phyloP scores from a whole-genome alignment of 1,140 invertebrate genomes.

The Periplaneta americana region DNA sequence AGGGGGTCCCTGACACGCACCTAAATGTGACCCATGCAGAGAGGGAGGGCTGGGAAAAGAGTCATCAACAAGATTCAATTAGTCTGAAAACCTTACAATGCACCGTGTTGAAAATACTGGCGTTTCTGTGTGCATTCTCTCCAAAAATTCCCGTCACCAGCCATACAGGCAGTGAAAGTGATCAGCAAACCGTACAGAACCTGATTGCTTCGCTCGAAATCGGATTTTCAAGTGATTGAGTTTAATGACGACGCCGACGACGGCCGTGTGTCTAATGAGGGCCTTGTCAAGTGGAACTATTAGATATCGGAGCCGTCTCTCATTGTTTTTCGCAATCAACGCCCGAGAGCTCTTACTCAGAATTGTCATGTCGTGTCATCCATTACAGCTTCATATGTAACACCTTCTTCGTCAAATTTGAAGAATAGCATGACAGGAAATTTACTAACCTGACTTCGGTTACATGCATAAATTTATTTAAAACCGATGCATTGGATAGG shows the following conservation, averaged over 20 bases:
- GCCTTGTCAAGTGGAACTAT: not conserved
- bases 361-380: too few species aligned
- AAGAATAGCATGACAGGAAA: too few species aligned
- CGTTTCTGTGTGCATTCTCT: not conserved
- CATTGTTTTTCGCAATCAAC: not conserved
- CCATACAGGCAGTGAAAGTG: not conserved
- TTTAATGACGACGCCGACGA: not conserved
- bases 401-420: not conserved
- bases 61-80: too few species aligned
- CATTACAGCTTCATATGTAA: not conserved
- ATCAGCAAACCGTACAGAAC: not conserved
- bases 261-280: not conserved
- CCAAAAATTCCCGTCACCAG: not conserved
- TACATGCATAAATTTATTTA: too few species aligned
- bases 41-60: too few species aligned
- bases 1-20: too few species aligned
- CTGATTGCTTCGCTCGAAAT: not conserved
- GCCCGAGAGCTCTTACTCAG: not conserved
- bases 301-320: not conserved
- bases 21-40: too few species aligned
- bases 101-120: not conserved
- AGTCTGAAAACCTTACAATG: too few species aligned
- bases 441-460: too few species aligned
- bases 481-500: too few species aligned
- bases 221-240: not conserved